Evolutionary conservation across 2,888 invertebrate species (phyloP).

Genomic region (Dicyrtomina minuta): DNA sequence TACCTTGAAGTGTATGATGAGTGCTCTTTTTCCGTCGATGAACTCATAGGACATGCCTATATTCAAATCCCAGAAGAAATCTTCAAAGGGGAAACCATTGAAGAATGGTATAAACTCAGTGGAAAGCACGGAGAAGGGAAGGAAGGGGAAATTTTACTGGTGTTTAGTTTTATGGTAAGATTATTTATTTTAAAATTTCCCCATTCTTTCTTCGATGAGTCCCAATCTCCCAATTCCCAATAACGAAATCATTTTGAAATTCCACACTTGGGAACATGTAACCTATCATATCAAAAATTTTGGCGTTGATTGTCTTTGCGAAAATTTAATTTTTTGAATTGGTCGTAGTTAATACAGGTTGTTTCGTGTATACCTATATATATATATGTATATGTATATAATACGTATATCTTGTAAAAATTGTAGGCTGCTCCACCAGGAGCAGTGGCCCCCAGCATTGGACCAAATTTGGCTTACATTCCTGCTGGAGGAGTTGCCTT

Average conservation of each 20-base stretch:
- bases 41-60: constrained; percentile 91
- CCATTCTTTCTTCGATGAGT: background rate
- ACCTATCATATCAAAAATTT: too few species aligned
- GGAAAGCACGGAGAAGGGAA: constrained; percentile 93
- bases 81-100: constrained; percentile 76
- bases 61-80: constrained; percentile 82
- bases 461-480: constrained; percentile 30
- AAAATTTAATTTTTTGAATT: background rate
- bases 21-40: constrained; percentile 94
- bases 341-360: background rate
- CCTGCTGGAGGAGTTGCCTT: constrained; percentile 17
- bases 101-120: constrained; percentile 91
- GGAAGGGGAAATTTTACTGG: constrained; percentile 90
- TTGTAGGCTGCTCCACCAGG: constrained; percentile 43
- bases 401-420: background rate
- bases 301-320: too few species aligned
- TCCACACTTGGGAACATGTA: too few species aligned
- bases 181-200: background rate
- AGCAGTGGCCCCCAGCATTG: constrained; percentile 15
- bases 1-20: constrained; percentile 96
- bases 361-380: background rate
- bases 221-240: background rate
- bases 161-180: constrained; percentile 66
- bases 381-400: background rate
- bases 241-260: background rate